These are phyloP conservation scores for Lasioglossum vierecki DNA, from an alignment of 2,888 invertebrate genomes.

Conservation along the genomic window DNA sequence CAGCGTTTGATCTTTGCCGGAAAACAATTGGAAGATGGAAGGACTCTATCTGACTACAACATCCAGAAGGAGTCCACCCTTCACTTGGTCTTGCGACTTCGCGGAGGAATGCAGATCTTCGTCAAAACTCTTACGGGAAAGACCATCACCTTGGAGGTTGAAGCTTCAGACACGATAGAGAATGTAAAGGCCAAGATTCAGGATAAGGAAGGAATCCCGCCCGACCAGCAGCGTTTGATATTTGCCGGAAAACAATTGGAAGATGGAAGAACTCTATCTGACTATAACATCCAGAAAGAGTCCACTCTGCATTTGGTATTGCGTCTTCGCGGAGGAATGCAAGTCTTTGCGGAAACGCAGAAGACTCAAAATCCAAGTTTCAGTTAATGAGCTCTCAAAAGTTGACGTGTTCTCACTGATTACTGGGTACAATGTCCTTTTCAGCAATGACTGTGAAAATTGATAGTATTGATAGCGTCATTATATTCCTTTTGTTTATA, in stretches of 20 bases:
- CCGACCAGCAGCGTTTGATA: too few relatives aligned
- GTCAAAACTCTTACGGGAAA: not conserved
- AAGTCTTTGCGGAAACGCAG: too few relatives aligned
- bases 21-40: not conserved
- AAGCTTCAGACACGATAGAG: not conserved
- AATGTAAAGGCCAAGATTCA: too few relatives aligned
- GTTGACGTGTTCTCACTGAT: not conserved
- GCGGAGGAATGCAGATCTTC: not conserved
- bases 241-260: too few relatives aligned
- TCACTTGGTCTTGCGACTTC: not conserved
- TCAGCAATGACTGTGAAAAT: slow-evolving; percentile 24
- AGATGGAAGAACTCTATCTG: too few relatives aligned
- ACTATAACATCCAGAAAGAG: too few relatives aligned
- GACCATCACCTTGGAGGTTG: not conserved
- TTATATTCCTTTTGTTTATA: slow-evolving; percentile 31
- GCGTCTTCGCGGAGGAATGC: too few relatives aligned
- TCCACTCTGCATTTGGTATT: too few relatives aligned
- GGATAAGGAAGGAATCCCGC: too few relatives aligned
- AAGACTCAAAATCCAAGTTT: not conserved
- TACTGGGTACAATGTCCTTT: not conserved
- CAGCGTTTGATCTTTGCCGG: not conserved
- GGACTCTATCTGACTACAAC: not conserved
- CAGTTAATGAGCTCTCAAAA: slow-evolving; percentile 1
- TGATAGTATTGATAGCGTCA: slow-evolving; percentile 42
- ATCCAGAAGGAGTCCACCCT: not conserved